Evolutionary conservation across 2,888 invertebrate genomes (phyloP).

Genomic region (Pammene aurita): DNA sequence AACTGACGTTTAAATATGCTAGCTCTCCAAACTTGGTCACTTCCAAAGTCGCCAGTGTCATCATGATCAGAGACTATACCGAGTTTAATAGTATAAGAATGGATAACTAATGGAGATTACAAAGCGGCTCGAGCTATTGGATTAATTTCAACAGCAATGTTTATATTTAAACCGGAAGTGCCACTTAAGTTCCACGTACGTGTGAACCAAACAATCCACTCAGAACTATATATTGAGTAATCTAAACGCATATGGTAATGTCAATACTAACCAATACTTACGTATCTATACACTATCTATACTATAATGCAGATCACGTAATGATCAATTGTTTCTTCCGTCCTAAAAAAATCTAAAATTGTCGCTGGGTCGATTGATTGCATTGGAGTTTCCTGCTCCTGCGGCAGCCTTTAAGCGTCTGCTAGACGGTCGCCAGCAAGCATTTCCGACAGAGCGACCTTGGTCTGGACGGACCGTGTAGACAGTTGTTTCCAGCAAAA

Average conservation of each 20-base stretch:
- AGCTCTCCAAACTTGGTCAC: too few species aligned
- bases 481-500: too few species aligned
- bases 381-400: slow-evolving; percentile 31
- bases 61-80: too few species aligned
- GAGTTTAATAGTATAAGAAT: too few species aligned
- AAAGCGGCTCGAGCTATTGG: neutral
- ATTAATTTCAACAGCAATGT: slow-evolving; percentile 18
- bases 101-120: too few species aligned
- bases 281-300: too few species aligned
- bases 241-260: slow-evolving; percentile 19
- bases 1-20: too few species aligned
- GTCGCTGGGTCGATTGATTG: slow-evolving; percentile 24
- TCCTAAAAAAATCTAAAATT: slow-evolving; percentile 27
- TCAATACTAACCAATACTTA: slow-evolving; percentile 2
- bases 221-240: slow-evolving; percentile 21
- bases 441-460: too few species aligned
- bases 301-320: slow-evolving; percentile 31
- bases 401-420: too few species aligned
- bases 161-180: slow-evolving; percentile 30
- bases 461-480: too few species aligned
- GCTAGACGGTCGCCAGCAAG: too few species aligned
- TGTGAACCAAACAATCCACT: slow-evolving; percentile 21
- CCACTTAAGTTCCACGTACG: slow-evolving; percentile 28
- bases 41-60: too few species aligned
- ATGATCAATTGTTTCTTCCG: slow-evolving; percentile 32